Percentiles rank a stretch among this genome's conserved stretches.
Conservation (phyloP, 2,797 vertebrate species). For the Numenius phaeopus region DNA sequence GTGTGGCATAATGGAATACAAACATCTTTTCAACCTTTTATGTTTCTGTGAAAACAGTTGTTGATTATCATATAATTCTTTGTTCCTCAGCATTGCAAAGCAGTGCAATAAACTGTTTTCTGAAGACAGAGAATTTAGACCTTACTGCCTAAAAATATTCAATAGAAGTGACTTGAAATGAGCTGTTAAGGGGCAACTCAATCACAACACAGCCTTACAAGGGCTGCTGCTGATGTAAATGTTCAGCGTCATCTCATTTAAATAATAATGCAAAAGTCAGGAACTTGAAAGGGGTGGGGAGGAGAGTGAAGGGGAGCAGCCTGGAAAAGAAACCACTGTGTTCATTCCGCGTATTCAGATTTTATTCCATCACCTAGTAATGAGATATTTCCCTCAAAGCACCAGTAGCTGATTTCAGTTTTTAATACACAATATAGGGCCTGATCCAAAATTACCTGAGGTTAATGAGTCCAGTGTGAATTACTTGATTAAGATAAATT, state of each 20-base stretch:
- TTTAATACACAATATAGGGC: neutral
- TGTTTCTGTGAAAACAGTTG: neutral
- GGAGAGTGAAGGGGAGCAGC: neutral
- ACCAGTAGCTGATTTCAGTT: neutral
- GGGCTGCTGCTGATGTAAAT: neutral
- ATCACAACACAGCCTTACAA: neutral
- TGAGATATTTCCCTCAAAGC: neutral
- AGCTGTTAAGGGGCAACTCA: neutral
- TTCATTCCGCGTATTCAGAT: neutral
- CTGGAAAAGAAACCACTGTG: neutral
- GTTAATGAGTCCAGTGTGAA: neutral
- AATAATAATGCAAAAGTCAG: slow-evolving; percentile 9
- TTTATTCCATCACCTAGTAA: neutral
- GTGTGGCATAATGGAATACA: neutral
- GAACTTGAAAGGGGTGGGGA: neutral
- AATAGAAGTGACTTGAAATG: neutral
- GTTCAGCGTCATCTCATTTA: neutral
- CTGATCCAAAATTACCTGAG: neutral
- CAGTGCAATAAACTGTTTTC: neutral
- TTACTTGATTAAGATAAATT: slow-evolving; percentile 31
- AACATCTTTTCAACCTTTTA: neutral
- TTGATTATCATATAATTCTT: neutral
- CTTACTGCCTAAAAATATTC: neutral
- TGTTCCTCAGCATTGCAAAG: neutral
- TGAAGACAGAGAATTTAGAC: neutral